Evolutionary conservation across 2,888 invertebrate species (phyloP), one percentile per base, ranked within the genome.

Genomic region (Brachynemurus nebulosus): DNA sequence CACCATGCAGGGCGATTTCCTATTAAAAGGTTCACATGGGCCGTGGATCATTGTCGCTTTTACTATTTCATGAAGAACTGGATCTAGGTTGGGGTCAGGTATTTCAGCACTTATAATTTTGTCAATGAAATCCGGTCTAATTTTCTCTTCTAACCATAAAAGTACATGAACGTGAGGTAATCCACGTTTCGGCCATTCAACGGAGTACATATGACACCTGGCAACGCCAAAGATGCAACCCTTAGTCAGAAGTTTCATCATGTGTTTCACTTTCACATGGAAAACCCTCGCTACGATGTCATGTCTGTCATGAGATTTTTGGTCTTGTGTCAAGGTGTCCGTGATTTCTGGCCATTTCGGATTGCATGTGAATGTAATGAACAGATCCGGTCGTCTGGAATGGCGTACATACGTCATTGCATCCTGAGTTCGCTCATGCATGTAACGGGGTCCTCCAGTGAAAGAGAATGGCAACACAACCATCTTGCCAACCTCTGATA

Each of bases 281-380:
- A 38, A 38, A 20, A 38, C 38, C 20, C 38, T 38, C 34, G 21
- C 16, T n/a, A 43, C 43, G n/a, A 43, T 37, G 30, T 44, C 44
- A 23, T 44, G 23, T 44, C 44, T 42, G 23, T 44, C 44, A 27
- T 44, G 45, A 37, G 40, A 41, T 21, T 23, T 40, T 12, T 35
- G 44, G 9, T 33, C 19, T 36, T 36, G 43, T 19, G 40, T 12
- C 12, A 17, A 40, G 48, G 59, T 53, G 16, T 51, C 51, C 30
- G 33, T 38, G 9, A 38, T 38, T 38, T 66, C 63, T 14, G 42
- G 46, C 62, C 64, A 66, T 42, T 57, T 57, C 2, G 62, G 63
- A 53, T 65, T 65, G 47, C 62, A 63, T 1, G 66, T 65, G 50
- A 65, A 56, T n/a, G 65, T 66, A 5, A 65, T 50, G 49, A 66